Base-by-base conservation (phyloP, 2,797 vertebrate species). In the Macroramphosus scolopax region DNA sequence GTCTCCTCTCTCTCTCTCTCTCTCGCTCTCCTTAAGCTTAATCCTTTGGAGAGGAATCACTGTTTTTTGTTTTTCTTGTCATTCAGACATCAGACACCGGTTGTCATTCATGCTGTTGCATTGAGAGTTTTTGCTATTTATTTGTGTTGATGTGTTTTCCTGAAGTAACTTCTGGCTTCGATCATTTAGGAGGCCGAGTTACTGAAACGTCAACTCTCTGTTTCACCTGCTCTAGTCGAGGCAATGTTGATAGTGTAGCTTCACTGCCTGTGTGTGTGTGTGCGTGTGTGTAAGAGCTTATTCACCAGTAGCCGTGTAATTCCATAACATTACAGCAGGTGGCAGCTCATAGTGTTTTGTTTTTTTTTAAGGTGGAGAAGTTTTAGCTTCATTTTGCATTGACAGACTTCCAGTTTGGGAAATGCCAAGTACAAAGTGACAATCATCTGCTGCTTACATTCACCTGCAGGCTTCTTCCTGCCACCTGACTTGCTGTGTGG, bases 121-220 rank as follows among this genome's bases (percentile, higher is more conserved):
- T n/a, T n/a, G n/a, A n/a, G n/a, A 54, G 54, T 40, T 71, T 71
- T 76, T 70, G 25, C 59, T 84, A 81, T 86, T 80, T 86, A 80
- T 85, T 81, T 75, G 38, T 72, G 46, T 56, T 51, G 25, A 17
- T 35, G 45, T 22, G 35, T 32, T 51, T 42, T 29, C 62, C 63
- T 68, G 68, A 55, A 72, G 68, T 71, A 47, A 69, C 54, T 8
- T 9, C 37, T 35, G 2, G 49, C 63, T 52, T 75, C 20, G 47
- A 76, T 54, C 28, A 28, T 46, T 63, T 52, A n/a, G n/a, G n/a
- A 54, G 44, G 56, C 62, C 35, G 20, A 24, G 64, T 68, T 64
- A 66, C 72, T 63, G 39, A 73, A 77, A 61, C 24, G 58, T 77
- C 41, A 33, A 50, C 48, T 29, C 34, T 76, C 38, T 61, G 54